Evolutionary conservation across 2,113 vertebrate species (phyloP), one percentile per base, ranked within the genome.

Genomic region (Athene noctua): DNA sequence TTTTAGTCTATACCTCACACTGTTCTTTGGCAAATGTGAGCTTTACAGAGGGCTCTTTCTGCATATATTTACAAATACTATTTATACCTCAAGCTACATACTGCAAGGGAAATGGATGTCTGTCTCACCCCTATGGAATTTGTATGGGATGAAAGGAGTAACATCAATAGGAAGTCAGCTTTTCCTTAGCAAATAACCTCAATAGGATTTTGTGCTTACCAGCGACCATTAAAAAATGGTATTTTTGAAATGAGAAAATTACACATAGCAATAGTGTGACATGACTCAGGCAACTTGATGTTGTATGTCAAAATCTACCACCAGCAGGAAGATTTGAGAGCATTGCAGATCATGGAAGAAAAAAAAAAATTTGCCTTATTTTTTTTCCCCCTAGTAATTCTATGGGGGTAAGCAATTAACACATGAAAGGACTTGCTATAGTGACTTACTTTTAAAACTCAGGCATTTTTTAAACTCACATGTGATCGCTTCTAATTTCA

Each of bases 161-260:
- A 66, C 11, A 38, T 32, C 68, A 63, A 88, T 87, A 87, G 11
- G 23, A 88, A 87, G 20, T 16, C 55, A 72, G 7, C 16, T 79
- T 95, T 93, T 80, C 38, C 27, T 88, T 80, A 77, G 62, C 13
- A 84, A 84, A 95, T 79, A 88, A 68, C 5, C 22, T 94, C 61
- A 96, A 11, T 3, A 27, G 15, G 23, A 52, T 87, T 78, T 85
- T 65, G 20, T 20, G 9, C 23, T 88, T 81, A 93, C 11, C 15
- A 49, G 15, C 54, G 68, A 94, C 52, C 67, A 80, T 90, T 84
- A 88, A 72, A 94, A 93, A 70, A 4, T 46, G 27, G 2, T 70
- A 21, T 61, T 94, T 95, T 82, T 94, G 13, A 80, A 93, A 95
- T 78, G 34, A 92, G 52, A 89, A 87, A 90, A 86, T 72, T 96